Evolutionary conservation across 2,797 vertebrate species (phyloP), one percentile per base, ranked within the genome.

Genomic region (Cichlasoma orientale): DNA sequence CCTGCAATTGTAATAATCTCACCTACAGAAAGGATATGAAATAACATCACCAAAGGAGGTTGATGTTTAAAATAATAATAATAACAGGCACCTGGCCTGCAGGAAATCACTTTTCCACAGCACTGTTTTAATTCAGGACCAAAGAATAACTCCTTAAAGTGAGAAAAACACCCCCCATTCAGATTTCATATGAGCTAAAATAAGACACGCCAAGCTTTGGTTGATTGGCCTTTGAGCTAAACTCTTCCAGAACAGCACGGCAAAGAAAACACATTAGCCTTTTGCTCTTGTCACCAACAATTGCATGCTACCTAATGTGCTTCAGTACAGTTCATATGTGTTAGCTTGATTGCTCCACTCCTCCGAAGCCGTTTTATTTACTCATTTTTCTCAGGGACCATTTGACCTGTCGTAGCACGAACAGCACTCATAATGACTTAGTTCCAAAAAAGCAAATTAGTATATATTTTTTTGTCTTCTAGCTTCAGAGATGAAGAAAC

Each of bases 121-220:
- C 19, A 21, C 23, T 21, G 41, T 70, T 83, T 78, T 38, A 70
- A 81, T 87, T 70, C 72, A 61, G 59, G 14, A 2, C 1, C 31
- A 63, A 21, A 75, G 56, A 80, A 47, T 44, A 31, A 50, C 63
- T 80, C 74, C 72, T 82, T 21, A 58, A 77, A 81, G 41, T 75
- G 74, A 41, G 56, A 61, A 61, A 73, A 84, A 23, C 4, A 74
- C 36, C 82, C 82, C 75, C 31, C 12, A 56, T 73, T 77, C 68
- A 10, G 27, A 71, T 80, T 84, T 71, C 2, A 63, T 47, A 36
- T 16, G 53, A 85, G 85, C 74, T 31, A 53, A 70, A 75, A 69
- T 29, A 83, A 83, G 29, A 47, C 47, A 56, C 61, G 12, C 19
- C 27, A 27, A 82, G 74, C 44, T 80, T 61, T 69, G 70, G 57